Evolutionary conservation across 2,797 vertebrate genomes (phyloP), one percentile per base, ranked within the genome.

Genomic region (Sebastes steindachneri): DNA sequence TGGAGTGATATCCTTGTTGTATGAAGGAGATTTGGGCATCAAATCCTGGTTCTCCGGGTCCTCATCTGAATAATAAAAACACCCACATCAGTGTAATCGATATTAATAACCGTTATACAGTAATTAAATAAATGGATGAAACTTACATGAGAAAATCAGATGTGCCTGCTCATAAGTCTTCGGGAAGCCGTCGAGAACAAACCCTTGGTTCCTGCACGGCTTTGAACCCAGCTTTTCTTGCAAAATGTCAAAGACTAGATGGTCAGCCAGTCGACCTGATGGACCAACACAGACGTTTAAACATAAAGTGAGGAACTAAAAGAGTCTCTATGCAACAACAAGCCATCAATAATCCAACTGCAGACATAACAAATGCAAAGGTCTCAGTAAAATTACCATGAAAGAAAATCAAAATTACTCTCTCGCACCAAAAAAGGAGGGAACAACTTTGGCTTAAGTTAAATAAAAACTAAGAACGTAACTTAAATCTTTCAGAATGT

Each of bases 171-270:
- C 87, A 15, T 97, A 97, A 4, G 96, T 97, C 83, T 97, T 93
- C 1, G 96, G 97, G 83, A 95, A 98, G 4, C 97, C 97, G 83
- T 99, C 97, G 28, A 99, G 94, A 88, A 99, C 88, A 86, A 96
- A 99, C 9, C 99, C 99, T 62, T 98, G 98, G 86, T 99, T 99
- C 75, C 82, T 96, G 81, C 97, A 99, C 15, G 96, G 96, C 87
- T 96, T 96, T 11, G 98, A 98, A 76, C 90, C 95, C 41, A 99
- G 94, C 77, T 96, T 99, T 60, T 97, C 96, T 86, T 87, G 96
- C 66, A 99, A 53, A 80, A 98, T 91, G 37, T 86, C 83, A 86
- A 94, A 86, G 58, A 96, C 4, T n/a, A 94, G 93, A n/a, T 90
- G 80, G 68, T 98, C 95, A 57, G 92, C 92, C 73, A 97, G 90